Evolutionary conservation across 2,888 invertebrate genomes (phyloP).

Genomic region (Hydropsyche betteni): DNA sequence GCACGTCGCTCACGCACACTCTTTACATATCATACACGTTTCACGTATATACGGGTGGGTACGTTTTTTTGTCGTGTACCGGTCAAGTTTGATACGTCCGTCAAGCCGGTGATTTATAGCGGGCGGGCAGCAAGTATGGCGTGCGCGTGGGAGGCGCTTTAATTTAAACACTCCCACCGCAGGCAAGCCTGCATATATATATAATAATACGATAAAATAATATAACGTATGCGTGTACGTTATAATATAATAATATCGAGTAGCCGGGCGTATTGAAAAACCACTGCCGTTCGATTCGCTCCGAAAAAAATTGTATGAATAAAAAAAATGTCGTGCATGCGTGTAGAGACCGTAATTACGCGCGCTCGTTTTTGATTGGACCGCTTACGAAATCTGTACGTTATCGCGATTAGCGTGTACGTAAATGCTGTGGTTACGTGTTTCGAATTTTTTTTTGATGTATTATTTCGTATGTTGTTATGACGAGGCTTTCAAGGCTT

Average conservation of each 20-base stretch:
- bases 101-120: conserved; percentile 29
- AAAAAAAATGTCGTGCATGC: conserved; percentile 6
- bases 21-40: neutral
- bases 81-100: conserved; percentile 33
- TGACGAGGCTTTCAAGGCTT: neutral
- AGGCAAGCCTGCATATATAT: neutral
- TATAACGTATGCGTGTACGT: neutral
- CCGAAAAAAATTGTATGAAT: conserved; percentile 3
- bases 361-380: conserved; percentile 16
- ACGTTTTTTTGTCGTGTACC: conserved; percentile 14
- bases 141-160: conserved; percentile 29
- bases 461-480: neutral
- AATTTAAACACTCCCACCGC: conserved; percentile 26
- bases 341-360: neutral
- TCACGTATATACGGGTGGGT: conserved; percentile 1
- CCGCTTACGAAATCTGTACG: conserved; percentile 31
- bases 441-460: conserved; percentile 1
- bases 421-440: conserved; percentile 20
- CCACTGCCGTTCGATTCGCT: too few species aligned
- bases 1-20: neutral
- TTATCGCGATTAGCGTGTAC: conserved; percentile 30
- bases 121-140: conserved; percentile 12
- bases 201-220: too few species aligned
- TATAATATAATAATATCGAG: conserved; percentile 16
- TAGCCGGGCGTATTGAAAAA: neutral